A percentile compares a stretch with the other conserved stretches of the same genome.
Evolutionary conservation across 2,113 vertebrate genomes (phyloP).

Genomic region (Acinonyx jubatus): DNA sequence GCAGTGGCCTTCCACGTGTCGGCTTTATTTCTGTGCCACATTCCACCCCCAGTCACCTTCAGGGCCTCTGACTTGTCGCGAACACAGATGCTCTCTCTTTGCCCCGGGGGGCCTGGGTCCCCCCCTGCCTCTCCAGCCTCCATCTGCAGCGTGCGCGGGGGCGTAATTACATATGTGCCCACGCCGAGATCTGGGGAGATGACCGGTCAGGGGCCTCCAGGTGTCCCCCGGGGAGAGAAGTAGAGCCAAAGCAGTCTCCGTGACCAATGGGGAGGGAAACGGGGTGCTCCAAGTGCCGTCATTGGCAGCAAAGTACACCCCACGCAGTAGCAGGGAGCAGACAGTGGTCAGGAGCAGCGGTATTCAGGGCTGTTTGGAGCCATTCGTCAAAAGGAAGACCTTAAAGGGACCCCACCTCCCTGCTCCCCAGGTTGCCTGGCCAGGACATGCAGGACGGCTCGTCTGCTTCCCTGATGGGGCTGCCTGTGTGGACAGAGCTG

Average conservation of each 20-base stretch:
- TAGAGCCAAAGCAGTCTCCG: background rate
- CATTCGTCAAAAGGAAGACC: background rate
- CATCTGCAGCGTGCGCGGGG: background rate
- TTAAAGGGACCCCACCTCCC: background rate
- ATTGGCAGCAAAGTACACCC: background rate
- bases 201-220: background rate
- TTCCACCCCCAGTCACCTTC: background rate
- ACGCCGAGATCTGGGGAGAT: background rate
- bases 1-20: background rate
- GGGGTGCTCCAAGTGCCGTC: background rate
- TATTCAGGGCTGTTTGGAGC: background rate
- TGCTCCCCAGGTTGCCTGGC: too few relatives aligned
- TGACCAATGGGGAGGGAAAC: background rate
- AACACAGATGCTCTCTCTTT: background rate
- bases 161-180: rapidly evolving
- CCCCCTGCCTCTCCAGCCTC: background rate
- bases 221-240: background rate
- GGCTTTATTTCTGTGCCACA: too few relatives aligned
- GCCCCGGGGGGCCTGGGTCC: background rate
- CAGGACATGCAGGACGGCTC: background rate
- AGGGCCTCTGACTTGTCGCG: background rate
- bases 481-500: background rate
- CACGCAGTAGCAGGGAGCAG: rapidly evolving
- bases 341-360: too few relatives aligned
- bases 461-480: background rate